phyloP scores from a whole-genome alignment of 2,888 invertebrate genomes.

The Cetonia aurata region DNA sequence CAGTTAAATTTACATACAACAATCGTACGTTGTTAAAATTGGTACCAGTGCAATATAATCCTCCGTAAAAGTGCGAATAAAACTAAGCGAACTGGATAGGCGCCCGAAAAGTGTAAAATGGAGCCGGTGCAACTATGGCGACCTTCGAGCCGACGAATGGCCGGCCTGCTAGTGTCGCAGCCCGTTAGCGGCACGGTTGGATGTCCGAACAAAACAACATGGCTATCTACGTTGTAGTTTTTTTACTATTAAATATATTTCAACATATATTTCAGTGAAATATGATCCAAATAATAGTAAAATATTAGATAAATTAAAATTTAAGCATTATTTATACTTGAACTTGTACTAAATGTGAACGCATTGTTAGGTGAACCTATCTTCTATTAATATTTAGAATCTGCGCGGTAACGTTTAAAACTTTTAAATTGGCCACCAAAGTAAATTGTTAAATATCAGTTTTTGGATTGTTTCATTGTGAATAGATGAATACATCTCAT shows the following conservation, averaged over 20 bases:
- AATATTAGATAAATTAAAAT: slow-evolving; percentile 2
- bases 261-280: background rate
- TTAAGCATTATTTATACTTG: background rate
- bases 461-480: too few species aligned
- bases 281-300: background rate
- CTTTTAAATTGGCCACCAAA: too few species aligned
- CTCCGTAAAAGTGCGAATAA: slow-evolving; percentile 3
- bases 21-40: slow-evolving; percentile 33
- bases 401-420: too few species aligned
- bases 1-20: slow-evolving; percentile 5
- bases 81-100: slow-evolving; percentile 25
- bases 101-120: slow-evolving; percentile 39
- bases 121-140: slow-evolving; percentile 13
- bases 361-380: background rate
- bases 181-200: slow-evolving; percentile 10
- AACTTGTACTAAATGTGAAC: background rate
- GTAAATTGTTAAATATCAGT: too few species aligned
- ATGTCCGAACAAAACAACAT: slow-evolving; percentile 23
- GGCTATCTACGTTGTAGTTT: slow-evolving; percentile 8
- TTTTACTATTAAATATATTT: slow-evolving; percentile 17
- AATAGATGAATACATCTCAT: too few species aligned
- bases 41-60: slow-evolving; percentile 12
- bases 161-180: slow-evolving; percentile 14
- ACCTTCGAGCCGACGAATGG: slow-evolving; percentile 16
- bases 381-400: too few species aligned